These are phyloP conservation scores for Eupithecia inturbata DNA, from an alignment of 2,888 invertebrate species.

Conservation along the genomic window DNA sequence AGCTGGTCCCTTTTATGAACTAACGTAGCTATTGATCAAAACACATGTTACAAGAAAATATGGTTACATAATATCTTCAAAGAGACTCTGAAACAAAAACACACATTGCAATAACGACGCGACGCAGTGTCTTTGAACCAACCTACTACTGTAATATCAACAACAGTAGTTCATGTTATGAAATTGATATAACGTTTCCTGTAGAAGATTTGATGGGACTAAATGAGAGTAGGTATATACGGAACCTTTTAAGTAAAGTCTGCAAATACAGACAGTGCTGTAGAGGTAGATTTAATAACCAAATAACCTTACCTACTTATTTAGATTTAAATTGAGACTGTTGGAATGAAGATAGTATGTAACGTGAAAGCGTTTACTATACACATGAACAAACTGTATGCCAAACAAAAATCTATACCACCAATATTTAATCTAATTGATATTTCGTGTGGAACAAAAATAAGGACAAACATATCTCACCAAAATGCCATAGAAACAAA, in stretches of 20 bases:
- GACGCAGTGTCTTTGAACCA: not conserved
- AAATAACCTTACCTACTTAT: not conserved
- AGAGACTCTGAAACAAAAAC: not conserved
- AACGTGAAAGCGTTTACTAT: not conserved
- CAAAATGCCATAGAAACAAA: not conserved
- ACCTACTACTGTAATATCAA: conserved; percentile 5
- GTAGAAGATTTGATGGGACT: not conserved
- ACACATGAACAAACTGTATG: not conserved
- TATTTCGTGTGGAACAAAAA: not conserved
- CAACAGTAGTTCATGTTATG: conserved; percentile 12
- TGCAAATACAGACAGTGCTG: not conserved
- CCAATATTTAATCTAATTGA: not conserved
- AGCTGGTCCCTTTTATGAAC: not conserved
- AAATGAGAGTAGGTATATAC: not conserved
- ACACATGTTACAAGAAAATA: not conserved
- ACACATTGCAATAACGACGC: not conserved
- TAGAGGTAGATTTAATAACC: not conserved
- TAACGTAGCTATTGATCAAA: not conserved
- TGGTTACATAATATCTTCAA: not conserved
- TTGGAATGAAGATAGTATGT: not conserved
- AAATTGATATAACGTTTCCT: conserved; percentile 21
- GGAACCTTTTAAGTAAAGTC: not conserved
- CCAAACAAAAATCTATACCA: not conserved
- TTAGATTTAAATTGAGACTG: not conserved
- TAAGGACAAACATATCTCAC: not conserved